A percentile compares a stretch with the other conserved stretches of the same genome.
Evolutionary conservation across 1,140 invertebrate genomes (phyloP).

Genomic region (Bombus confusus): DNA sequence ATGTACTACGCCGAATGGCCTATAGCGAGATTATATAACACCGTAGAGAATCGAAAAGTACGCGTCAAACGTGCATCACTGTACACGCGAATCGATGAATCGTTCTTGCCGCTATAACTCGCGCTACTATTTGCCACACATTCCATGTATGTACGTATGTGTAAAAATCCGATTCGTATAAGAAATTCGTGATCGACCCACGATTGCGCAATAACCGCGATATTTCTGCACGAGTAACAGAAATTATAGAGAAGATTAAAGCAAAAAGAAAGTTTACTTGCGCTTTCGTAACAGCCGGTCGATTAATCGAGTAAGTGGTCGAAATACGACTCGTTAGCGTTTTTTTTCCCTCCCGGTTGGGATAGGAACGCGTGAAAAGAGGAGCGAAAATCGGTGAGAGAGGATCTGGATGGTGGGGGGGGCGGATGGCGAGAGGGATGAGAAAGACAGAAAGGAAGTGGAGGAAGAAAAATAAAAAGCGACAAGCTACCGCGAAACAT

Average conservation of each 20-base stretch:
- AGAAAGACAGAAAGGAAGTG: not conserved
- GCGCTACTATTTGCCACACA: too few species aligned
- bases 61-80: not conserved
- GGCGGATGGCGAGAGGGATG: not conserved
- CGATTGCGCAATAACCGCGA: constrained; percentile 19
- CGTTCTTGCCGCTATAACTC: not conserved
- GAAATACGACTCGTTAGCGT: not conserved
- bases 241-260: not conserved
- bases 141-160: too few species aligned
- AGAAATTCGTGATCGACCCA: not conserved
- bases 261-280: not conserved
- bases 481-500: constrained; percentile 52
- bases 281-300: not conserved
- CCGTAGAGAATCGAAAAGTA: not conserved
- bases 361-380: constrained; percentile 15
- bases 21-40: constrained; percentile 1
- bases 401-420: not conserved
- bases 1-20: too few species aligned
- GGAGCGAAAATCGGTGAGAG: constrained; percentile 2
- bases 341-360: not conserved
- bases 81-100: not conserved
- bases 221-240: not conserved
- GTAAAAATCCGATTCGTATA: not conserved
- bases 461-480: constrained; percentile 1
- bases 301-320: constrained; percentile 23